These are phyloP conservation scores for Formicarius rufipectus DNA, from an alignment of 2,113 vertebrate genomes.

Conservation along the genomic window DNA sequence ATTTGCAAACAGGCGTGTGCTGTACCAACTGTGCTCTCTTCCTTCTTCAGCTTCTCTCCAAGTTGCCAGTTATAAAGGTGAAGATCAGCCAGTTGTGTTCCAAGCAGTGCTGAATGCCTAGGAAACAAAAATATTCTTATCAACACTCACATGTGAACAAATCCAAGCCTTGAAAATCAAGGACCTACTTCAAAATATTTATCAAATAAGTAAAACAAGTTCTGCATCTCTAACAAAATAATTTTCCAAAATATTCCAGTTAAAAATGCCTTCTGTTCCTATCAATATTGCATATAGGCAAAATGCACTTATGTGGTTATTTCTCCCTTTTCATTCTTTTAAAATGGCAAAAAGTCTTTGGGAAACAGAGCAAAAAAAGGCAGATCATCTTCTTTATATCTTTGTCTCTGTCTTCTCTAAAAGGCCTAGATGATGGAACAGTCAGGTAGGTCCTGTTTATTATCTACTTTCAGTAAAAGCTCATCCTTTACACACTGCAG, in stretches of 20 bases:
- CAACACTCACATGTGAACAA: neutral
- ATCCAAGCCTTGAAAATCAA: neutral
- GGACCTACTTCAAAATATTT: neutral
- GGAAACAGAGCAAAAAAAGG: neutral
- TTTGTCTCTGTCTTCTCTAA: neutral
- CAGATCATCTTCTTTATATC: neutral
- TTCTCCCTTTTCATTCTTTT: neutral
- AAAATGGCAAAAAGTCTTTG: neutral
- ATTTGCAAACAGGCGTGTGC: neutral
- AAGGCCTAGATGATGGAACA: neutral
- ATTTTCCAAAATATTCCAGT: neutral
- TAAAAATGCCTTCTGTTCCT: neutral
- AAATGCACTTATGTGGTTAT: neutral
- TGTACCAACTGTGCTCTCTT: slow-evolving; percentile 85
- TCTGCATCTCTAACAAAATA: neutral
- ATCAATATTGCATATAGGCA: neutral
- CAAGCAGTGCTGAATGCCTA: slow-evolving; percentile 84
- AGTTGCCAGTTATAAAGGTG: slow-evolving; percentile 88
- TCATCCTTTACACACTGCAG: neutral
- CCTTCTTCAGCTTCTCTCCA: slow-evolving; percentile 76
- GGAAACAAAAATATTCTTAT: slow-evolving; percentile 24
- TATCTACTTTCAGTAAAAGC: neutral
- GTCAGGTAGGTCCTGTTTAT: neutral
- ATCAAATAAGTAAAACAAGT: neutral
- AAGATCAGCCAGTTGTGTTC: slow-evolving; percentile 86